Percentiles rank a stretch among this genome's conserved stretches.
phyloP scores from a whole-genome alignment of 1,140 invertebrate species.

The Pachyrhynchus sulphureomaculatus region DNA sequence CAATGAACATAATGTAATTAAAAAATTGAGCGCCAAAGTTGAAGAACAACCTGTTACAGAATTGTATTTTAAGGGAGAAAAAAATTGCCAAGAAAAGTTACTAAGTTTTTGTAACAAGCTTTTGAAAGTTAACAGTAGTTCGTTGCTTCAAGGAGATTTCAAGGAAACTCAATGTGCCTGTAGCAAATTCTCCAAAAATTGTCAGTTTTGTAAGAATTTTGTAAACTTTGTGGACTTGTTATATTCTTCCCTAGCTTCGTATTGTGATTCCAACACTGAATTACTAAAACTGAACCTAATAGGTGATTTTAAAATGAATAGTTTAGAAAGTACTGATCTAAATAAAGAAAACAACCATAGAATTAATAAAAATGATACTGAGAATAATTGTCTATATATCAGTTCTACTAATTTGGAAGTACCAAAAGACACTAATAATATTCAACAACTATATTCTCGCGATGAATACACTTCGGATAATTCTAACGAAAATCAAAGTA shows the following conservation, averaged over 20 bases:
- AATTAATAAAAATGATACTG: too few species aligned
- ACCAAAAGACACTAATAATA: too few species aligned
- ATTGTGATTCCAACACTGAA: background rate
- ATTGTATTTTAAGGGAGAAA: background rate
- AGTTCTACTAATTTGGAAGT: too few species aligned
- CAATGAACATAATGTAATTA: background rate
- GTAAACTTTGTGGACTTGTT: constrained; percentile 5
- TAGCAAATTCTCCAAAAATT: background rate
- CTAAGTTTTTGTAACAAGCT: constrained; percentile 12
- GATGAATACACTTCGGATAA: too few species aligned
- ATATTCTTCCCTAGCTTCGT: constrained; percentile 3
- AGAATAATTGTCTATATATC: too few species aligned
- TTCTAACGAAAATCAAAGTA: background rate
- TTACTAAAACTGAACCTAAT: background rate
- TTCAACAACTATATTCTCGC: too few species aligned
- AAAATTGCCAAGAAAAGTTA: constrained; percentile 7
- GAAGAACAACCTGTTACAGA: background rate
- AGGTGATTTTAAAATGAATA: background rate
- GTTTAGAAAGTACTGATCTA: background rate
- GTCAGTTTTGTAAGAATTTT: constrained; percentile 10
- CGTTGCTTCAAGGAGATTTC: background rate
- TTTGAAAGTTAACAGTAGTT: constrained; percentile 2
- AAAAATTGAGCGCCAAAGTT: background rate
- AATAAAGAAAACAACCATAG: background rate
- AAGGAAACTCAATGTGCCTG: background rate